Evolutionary conservation across 2,797 vertebrate species (phyloP), one percentile per base, ranked within the genome.

Genomic region (Tympanoctomys barrerae): DNA sequence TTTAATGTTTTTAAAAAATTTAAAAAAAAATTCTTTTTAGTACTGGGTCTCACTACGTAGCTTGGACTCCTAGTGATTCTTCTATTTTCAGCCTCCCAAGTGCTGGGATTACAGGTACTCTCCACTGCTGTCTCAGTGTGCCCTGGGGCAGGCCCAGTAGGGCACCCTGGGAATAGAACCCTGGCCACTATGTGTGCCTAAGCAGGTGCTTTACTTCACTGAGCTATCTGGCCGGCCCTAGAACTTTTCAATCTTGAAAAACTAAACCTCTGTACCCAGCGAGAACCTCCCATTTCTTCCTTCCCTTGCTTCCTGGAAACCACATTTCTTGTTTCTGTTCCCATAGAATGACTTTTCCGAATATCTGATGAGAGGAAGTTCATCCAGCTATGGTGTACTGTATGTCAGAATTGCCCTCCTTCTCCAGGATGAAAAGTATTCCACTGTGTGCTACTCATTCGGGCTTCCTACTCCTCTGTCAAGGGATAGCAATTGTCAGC

Each of bases 361-460:
- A 36, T 49, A 36, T 12, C 26, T 89, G 31, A 39, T 19, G 26
- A 18, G 79, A 62, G 36, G 80, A 33, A 88, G 91, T 62, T 19
- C 3, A 21, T 31, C 36, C 4, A 59, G 75, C n/a, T 24, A 33
- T 46, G 33, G 33, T 39, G 33, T 90, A 64, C 57, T 3, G 61
- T 18, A 8, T 31, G 18, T 95, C 70, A 77, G 52, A 92, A 71
- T 68, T 62, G 4, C 21, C 8, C 79, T 89, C 46, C n/a, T 42
- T 62, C 73, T 71, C 68, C 68, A 85, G 31, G 22, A 19, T 80
- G 42, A 90, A 52, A 79, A 68, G 33, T 94, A 89, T 77, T 85
- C 5, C 33, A 39, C 0, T 64, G 36, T 66, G 39, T 57, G 0
- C 21, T 71, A 1, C 4, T 4, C 19, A 31, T 71, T 79, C 81